Percentiles rank a stretch among this genome's conserved stretches.
phyloP scores from a whole-genome alignment of 1,140 invertebrate genomes.

The Musca vetustissima region DNA sequence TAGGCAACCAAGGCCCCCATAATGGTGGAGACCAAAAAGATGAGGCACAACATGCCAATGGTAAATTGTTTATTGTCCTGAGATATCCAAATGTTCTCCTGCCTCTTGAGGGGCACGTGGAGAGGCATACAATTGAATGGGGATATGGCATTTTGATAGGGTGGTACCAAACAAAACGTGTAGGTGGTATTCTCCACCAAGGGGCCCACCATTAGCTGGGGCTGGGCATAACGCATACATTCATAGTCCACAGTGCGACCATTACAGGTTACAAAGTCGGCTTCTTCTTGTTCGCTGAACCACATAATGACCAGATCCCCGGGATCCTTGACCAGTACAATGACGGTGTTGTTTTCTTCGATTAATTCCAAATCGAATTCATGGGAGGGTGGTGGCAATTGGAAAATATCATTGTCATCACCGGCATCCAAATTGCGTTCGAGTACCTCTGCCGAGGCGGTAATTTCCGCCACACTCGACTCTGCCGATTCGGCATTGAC shows the following conservation, averaged over 20 bases:
- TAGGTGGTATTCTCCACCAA: conserved; percentile 35
- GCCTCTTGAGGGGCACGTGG: conserved; percentile 27
- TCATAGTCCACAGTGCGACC: conserved; percentile 31
- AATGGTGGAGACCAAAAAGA: conserved; percentile 36
- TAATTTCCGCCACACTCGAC: background rate
- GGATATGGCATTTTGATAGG: conserved; percentile 29
- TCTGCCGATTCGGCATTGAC: background rate
- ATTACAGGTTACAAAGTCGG: background rate
- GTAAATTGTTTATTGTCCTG: conserved; percentile 40
- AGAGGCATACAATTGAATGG: conserved; percentile 38
- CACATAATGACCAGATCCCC: conserved; percentile 35
- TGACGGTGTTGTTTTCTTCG: conserved; percentile 28
- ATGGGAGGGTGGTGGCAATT: conserved; percentile 36
- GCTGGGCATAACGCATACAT: conserved; percentile 34
- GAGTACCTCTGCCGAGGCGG: background rate
- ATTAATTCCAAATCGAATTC: conserved; percentile 34
- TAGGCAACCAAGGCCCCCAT: conserved; percentile 37
- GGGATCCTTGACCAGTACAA: conserved; percentile 27
- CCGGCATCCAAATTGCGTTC: background rate
- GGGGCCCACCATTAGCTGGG: conserved; percentile 4
- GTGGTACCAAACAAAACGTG: conserved; percentile 38
- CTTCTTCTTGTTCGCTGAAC: conserved; percentile 33
- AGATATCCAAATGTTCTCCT: conserved; percentile 28
- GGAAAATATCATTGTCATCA: background rate
- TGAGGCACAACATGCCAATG: conserved; percentile 38